Percentiles rank a stretch among this genome's conserved stretches.
Evolutionary conservation across 1,140 invertebrate species (phyloP).

Genomic region (Lycorma delicatula): DNA sequence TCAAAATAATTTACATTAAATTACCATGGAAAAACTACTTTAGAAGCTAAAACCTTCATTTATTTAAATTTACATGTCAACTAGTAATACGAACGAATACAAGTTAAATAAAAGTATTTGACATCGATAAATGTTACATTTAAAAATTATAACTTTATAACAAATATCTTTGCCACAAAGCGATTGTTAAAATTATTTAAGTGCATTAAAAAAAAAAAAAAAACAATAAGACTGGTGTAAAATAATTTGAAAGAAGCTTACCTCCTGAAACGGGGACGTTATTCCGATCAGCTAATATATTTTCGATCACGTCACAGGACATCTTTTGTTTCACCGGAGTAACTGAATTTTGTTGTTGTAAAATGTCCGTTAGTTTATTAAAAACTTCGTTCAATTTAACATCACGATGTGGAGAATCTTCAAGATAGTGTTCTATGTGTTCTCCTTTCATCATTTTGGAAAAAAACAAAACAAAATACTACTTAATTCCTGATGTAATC

Average conservation of each 20-base stretch:
- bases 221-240: no score
- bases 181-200: conserved; percentile 1
- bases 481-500: no score
- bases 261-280: conserved; percentile 18
- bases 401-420: conserved; percentile 23
- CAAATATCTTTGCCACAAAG: neutral
- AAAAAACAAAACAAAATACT: no score
- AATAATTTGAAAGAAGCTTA: no score
- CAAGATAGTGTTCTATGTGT: conserved; percentile 25
- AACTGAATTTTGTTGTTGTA: conserved; percentile 22
- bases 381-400: conserved; percentile 27
- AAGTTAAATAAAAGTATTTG: no score
- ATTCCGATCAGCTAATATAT: conserved; percentile 23
- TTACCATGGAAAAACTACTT: neutral
- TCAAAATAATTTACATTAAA: no score
- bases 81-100: neutral
- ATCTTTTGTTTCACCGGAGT: conserved; percentile 23
- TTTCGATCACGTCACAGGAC: conserved; percentile 27
- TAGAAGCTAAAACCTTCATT: neutral
- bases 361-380: conserved; percentile 28
- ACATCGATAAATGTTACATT: no score
- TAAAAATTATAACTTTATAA: no score
- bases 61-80: neutral
- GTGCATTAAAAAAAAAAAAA: conserved; percentile 1
- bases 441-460: conserved; percentile 22